Evolutionary conservation across 2,888 invertebrate genomes (phyloP).

Genomic region (Torymus auratus): DNA sequence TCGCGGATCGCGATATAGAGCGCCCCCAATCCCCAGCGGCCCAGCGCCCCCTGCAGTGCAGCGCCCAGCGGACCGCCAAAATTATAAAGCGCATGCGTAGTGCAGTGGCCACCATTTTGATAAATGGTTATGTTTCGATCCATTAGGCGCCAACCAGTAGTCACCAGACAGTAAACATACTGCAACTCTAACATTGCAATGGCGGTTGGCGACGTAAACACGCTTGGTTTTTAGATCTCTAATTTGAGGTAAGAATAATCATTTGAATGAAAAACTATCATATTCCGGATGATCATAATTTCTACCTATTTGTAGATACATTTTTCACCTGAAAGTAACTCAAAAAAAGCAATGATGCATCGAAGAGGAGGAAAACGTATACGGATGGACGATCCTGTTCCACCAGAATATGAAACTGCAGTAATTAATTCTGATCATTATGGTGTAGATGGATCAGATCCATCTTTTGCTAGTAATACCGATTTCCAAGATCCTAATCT

Average conservation of each 20-base stretch:
- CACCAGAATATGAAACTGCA: conserved; percentile 90
- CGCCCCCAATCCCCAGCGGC: no score
- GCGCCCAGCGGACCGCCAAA: conserved; percentile 28
- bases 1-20: no score
- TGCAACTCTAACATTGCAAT: background rate
- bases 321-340: background rate
- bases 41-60: no score
- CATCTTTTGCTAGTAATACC: conserved; percentile 64
- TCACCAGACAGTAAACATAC: no score
- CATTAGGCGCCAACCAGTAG: no score
- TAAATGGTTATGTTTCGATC: no score
- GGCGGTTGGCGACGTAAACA: conserved; percentile 24
- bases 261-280: background rate
- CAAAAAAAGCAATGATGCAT: conserved; percentile 78
- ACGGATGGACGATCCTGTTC: conserved; percentile 92
- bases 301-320: background rate
- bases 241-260: background rate
- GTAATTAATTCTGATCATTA: conserved; percentile 80
- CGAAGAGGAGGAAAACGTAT: conserved; percentile 93
- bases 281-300: background rate
- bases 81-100: background rate
- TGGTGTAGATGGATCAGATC: conserved; percentile 76
- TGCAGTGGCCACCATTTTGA: conserved; percentile 4
- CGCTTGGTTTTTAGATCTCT: background rate
- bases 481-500: conserved; percentile 50